These are phyloP conservation scores for Nasua narica DNA, from an alignment of 2,797 vertebrate genomes.

Conservation along the genomic window DNA sequence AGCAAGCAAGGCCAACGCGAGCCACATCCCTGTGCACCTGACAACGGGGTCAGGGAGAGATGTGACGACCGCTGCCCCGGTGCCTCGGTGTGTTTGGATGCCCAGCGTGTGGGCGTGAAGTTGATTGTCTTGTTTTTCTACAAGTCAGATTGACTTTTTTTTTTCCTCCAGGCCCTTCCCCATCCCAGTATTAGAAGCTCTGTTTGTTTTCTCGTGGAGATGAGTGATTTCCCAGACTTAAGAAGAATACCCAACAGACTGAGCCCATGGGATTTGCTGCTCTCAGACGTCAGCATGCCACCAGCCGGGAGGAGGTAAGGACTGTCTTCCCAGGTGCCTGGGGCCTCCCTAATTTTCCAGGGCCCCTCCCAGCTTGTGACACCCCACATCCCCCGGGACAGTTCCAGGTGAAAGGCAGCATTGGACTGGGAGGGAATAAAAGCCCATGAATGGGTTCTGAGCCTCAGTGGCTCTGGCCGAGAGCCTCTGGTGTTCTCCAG, in stretches of 20 bases:
- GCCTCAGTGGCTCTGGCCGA: not conserved
- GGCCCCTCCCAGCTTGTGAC: too few relatives aligned
- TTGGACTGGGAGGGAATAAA: too few relatives aligned
- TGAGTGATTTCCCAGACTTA: not conserved
- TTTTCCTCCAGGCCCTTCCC: too few relatives aligned
- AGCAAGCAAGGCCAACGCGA: rapidly evolving
- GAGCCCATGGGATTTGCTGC: rapidly evolving
- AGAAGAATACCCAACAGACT: not conserved
- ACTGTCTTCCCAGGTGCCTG: not conserved
- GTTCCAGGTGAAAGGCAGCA: not conserved
- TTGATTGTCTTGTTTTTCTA: not conserved
- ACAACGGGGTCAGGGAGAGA: not conserved
- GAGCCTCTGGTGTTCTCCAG: not conserved
- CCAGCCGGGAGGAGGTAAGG: not conserved
- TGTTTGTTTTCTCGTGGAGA: not conserved
- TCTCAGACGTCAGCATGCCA: not conserved
- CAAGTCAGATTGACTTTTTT: too few relatives aligned
- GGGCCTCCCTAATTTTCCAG: not conserved
- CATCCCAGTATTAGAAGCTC: not conserved
- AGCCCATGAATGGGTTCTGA: rapidly evolving
- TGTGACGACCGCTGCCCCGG: rapidly evolving
- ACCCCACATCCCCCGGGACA: too few relatives aligned
- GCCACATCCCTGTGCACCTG: rapidly evolving
- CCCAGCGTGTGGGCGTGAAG: rapidly evolving
- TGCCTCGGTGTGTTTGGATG: rapidly evolving